Evolutionary conservation across 2,888 invertebrate genomes (phyloP).

Genomic region (Lomographa bimaculata): DNA sequence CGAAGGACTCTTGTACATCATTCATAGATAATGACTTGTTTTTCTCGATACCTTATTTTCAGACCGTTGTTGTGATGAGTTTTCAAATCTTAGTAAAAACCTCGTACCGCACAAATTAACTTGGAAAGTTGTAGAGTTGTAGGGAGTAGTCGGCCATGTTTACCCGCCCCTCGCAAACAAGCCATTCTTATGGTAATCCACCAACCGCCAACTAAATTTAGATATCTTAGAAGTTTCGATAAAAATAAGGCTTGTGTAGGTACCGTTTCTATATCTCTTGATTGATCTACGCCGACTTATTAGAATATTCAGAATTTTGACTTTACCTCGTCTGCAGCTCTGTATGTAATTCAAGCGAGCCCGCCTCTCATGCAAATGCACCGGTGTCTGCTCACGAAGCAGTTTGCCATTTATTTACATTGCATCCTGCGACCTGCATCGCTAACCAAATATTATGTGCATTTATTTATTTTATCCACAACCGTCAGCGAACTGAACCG

Average conservation of each 20-base stretch:
- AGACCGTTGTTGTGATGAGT: not conserved
- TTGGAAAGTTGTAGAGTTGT: conserved; percentile 47
- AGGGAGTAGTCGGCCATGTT: conserved; percentile 36
- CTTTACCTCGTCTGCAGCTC: conserved; percentile 39
- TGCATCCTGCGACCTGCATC: conserved; percentile 53
- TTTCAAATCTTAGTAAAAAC: conserved; percentile 10
- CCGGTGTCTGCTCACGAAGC: conserved; percentile 45
- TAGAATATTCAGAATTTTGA: conserved; percentile 32
- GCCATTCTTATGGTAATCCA: conserved; percentile 65
- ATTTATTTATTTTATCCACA: conserved; percentile 69
- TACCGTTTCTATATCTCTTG: conserved; percentile 36
- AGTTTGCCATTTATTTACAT: conserved; percentile 52
- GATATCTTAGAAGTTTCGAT: conserved; percentile 43
- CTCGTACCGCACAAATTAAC: conserved; percentile 49
- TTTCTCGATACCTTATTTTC: no score
- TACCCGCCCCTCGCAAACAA: conserved; percentile 48
- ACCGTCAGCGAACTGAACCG: conserved; percentile 46
- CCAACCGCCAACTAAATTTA: conserved; percentile 46
- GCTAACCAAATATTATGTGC: conserved; percentile 77
- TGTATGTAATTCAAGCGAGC: conserved; percentile 52
- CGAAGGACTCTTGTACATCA: conserved; percentile 26
- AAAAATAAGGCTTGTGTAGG: conserved; percentile 34
- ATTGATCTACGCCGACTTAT: conserved; percentile 44
- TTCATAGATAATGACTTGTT: conserved; percentile 32
- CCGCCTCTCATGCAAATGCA: conserved; percentile 69